These are phyloP conservation scores for Lasioglossum leucozonium DNA, from an alignment of 2,888 invertebrate genomes.

Conservation along the genomic window DNA sequence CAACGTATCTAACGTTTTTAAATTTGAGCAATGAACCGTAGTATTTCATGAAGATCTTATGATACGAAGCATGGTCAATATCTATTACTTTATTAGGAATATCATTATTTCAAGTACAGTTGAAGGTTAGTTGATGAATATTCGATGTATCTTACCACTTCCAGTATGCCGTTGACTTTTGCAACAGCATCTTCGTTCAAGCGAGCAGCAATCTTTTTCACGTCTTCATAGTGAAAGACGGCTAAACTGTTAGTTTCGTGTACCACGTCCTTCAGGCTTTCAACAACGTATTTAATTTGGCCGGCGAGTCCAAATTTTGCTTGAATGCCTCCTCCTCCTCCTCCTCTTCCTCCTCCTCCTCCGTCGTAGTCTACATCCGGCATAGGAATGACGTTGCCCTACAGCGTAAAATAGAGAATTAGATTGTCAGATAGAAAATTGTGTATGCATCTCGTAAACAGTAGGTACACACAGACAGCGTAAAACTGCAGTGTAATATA, in stretches of 20 bases:
- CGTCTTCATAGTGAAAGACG: background rate
- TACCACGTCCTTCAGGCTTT: accelerated
- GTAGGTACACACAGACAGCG: background rate
- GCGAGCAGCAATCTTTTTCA: background rate
- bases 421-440: background rate
- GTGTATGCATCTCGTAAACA: background rate
- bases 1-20: background rate
- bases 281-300: background rate
- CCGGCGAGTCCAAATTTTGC: background rate
- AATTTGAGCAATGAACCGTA: background rate
- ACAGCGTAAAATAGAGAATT: background rate
- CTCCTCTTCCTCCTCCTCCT: background rate
- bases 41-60: background rate
- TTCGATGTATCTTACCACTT: background rate
- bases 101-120: background rate
- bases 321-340: background rate
- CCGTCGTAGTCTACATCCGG: background rate
- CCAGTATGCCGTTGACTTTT: background rate
- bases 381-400: background rate
- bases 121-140: too few relatives aligned
- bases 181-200: background rate
- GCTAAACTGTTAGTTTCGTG: background rate
- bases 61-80: background rate
- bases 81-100: too few relatives aligned
- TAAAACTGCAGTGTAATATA: background rate